phyloP scores from a whole-genome alignment of 2,888 invertebrate species.

The Dasysyrphus albostriatus region DNA sequence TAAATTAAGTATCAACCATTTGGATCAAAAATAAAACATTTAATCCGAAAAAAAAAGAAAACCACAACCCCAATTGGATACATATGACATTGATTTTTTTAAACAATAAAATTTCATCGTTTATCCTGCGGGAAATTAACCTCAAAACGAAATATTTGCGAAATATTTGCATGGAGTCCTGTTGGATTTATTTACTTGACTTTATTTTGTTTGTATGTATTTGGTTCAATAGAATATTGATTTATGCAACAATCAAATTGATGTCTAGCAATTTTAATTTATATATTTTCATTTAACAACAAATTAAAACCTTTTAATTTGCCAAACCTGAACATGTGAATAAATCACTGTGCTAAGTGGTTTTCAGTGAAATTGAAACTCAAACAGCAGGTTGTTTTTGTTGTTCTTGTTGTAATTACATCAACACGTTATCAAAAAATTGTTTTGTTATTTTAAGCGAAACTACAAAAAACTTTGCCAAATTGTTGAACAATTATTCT shows the following conservation, averaged over 20 bases:
- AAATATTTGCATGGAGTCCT: background rate
- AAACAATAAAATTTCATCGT: background rate
- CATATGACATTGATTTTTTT: conserved; percentile 1
- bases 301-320: background rate
- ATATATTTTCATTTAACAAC: background rate
- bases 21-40: background rate
- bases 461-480: too few species aligned
- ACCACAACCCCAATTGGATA: background rate
- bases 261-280: background rate
- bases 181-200: background rate
- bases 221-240: too few species aligned
- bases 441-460: too few species aligned
- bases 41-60: background rate
- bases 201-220: background rate
- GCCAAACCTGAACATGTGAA: background rate
- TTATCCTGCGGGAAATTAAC: background rate
- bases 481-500: too few species aligned
- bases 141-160: background rate
- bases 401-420: too few species aligned
- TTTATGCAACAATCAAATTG: background rate
- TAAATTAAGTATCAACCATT: background rate
- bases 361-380: background rate
- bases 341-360: background rate
- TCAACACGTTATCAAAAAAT: too few species aligned
- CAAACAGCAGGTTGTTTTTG: too few species aligned